Evolutionary conservation across 2,113 vertebrate species (phyloP), one percentile per base, ranked within the genome.

Genomic region (Corvus moneduloides): DNA sequence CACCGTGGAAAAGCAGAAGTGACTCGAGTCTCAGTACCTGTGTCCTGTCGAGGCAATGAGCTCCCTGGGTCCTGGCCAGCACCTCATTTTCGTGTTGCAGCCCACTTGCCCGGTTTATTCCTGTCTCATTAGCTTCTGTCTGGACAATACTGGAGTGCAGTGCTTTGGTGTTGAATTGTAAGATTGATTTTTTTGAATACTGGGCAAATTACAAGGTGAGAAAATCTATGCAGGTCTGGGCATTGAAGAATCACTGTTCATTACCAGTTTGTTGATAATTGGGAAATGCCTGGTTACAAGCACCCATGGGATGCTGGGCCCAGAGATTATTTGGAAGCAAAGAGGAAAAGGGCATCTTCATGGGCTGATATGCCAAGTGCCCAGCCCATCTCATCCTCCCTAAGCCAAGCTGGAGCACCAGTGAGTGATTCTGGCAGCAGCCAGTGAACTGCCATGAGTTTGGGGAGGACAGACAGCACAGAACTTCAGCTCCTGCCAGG

Each of bases 31-130:
- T 20, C 21, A 0, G 0, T 13, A 7, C 28, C 67, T n/a, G 35
- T 3, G 16, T 2, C 12, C 32, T 49, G 35, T 1, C 1, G 1
- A 5, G 41, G 32, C 46, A 7, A 16, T 5, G 44, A 11, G 0
- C 1, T 0, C 19, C 30, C n/a, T 7, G 8, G 33, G 2, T 18
- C 17, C 33, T 6, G 24, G 14, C 35, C 37, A 20, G 19, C 16
- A 1, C 10, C n/a, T 33, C 59, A 3, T 32, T 62, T 54, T 18
- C 1, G 1, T 19, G 6, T 13, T 51, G n/a, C 43, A 66, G 30
- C 67, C n/a, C 72, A 3, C 17, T 26, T 7, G 21, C 9, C 55
- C 6, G 22, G 10, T 52, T 52, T 15, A 18, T 16, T 74, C 68
- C 59, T 46, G 27, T 8, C 58, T n/a, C 13, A 0, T 27, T 11